phyloP scores from a whole-genome alignment of 1,140 invertebrate species.

The Microplitis demolitor region DNA sequence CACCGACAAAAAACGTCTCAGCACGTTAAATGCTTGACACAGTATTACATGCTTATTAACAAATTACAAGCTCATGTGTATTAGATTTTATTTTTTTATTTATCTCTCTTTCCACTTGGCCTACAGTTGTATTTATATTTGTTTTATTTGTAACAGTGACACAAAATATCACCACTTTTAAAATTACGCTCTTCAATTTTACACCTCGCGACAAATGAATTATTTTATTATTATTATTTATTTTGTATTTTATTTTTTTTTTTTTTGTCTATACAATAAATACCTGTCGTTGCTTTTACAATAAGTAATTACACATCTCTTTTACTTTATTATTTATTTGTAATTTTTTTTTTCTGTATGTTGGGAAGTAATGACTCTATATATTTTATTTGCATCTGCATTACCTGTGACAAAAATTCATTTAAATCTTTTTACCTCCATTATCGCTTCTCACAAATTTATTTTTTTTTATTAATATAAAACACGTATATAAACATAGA shows the following conservation, averaged over 20 bases:
- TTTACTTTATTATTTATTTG: not conserved
- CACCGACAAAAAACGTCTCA: not conserved
- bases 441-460: not conserved
- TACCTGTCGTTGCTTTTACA: constrained; percentile 5
- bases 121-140: not conserved
- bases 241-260: not conserved
- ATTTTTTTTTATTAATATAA: constrained; percentile 56
- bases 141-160: not conserved
- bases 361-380: not conserved
- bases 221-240: not conserved
- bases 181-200: not conserved
- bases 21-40: not conserved
- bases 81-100: not conserved
- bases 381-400: not conserved
- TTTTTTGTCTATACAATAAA: not conserved
- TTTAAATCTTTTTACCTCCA: not conserved
- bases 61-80: not conserved
- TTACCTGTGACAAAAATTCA: not conserved
- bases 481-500: constrained; percentile 63
- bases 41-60: not conserved
- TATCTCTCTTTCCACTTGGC: not conserved
- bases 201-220: not conserved
- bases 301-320: constrained; percentile 6
- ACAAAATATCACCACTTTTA: not conserved
- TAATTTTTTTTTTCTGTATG: not conserved